phyloP scores from a whole-genome alignment of 2,888 invertebrate genomes.

The Neelides folsomi region DNA sequence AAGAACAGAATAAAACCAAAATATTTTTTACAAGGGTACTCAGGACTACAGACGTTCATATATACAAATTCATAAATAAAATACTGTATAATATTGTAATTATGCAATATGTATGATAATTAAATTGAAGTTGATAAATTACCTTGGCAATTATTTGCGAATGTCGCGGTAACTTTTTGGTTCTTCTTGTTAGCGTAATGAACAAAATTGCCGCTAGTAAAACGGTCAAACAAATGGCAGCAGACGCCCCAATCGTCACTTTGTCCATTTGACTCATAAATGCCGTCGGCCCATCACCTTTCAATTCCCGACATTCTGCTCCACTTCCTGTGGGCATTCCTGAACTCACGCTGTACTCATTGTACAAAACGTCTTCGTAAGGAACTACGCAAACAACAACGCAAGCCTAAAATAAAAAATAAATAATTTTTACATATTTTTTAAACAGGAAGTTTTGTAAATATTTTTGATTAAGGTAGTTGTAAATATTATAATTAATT shows the following conservation, averaged over 20 bases:
- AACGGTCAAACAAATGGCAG: slow-evolving; percentile 83
- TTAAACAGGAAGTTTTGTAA: background rate
- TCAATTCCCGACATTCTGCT: slow-evolving; percentile 61
- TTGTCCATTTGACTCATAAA: slow-evolving; percentile 73
- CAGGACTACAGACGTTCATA: too few relatives aligned
- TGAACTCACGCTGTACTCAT: slow-evolving; percentile 38
- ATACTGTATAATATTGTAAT: too few relatives aligned
- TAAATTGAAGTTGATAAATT: background rate
- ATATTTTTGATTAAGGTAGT: background rate
- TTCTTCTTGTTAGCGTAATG: slow-evolving; percentile 66
- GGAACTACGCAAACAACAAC: slow-evolving; percentile 87
- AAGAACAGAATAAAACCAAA: too few relatives aligned
- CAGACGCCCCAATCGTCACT: slow-evolving; percentile 84
- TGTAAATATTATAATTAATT: background rate
- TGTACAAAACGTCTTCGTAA: slow-evolving; percentile 51
- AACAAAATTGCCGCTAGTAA: slow-evolving; percentile 80
- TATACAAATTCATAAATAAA: too few relatives aligned
- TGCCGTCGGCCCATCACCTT: slow-evolving; percentile 66
- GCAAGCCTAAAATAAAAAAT: slow-evolving; percentile 55
- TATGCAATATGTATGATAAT: background rate
- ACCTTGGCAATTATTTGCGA: slow-evolving; percentile 30
- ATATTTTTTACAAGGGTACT: too few relatives aligned
- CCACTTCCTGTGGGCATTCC: slow-evolving; percentile 53
- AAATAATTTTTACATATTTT: background rate
- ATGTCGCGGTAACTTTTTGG: slow-evolving; percentile 18